Conservation (phyloP, 2,113 vertebrate species). For the Oncorhynchus tshawytscha region DNA sequence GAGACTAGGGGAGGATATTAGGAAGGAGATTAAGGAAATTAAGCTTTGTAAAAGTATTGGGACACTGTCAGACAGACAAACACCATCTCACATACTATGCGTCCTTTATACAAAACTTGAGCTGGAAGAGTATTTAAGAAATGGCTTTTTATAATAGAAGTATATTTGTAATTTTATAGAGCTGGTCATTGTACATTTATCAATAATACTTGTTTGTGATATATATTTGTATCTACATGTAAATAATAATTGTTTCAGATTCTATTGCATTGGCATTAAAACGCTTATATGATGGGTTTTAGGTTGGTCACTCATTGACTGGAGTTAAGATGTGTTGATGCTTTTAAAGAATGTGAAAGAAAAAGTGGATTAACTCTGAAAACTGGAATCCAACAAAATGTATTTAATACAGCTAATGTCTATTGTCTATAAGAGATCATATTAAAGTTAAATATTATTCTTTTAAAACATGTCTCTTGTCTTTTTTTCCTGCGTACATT, state of each 20-base stretch:
- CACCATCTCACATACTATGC: constrained; percentile 34
- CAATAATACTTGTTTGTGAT: constrained; percentile 75
- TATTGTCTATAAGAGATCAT: constrained; percentile 45
- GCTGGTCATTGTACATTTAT: constrained; percentile 76
- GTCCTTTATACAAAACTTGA: constrained; percentile 67
- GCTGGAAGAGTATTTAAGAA: constrained; percentile 82
- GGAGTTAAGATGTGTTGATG: constrained; percentile 23
- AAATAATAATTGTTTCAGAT: constrained; percentile 66
- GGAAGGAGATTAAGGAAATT: background rate
- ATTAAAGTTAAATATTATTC: constrained; percentile 49
- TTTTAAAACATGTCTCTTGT: constrained; percentile 31
- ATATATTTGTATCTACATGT: constrained; percentile 92
- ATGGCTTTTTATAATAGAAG: constrained; percentile 80
- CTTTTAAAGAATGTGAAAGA: constrained; percentile 56
- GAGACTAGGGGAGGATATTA: background rate
- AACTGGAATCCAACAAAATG: constrained; percentile 20
- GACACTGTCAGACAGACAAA: background rate
- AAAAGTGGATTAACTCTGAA: constrained; percentile 37
- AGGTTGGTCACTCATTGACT: constrained; percentile 33
- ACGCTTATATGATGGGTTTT: constrained; percentile 36
- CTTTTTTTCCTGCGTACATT: background rate
- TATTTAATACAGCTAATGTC: constrained; percentile 56
- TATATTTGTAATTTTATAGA: constrained; percentile 92
- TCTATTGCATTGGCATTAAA: constrained; percentile 54
- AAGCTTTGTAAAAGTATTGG: background rate